Evolutionary conservation across 2,888 invertebrate genomes (phyloP).

Genomic region (Apeira syringaria): DNA sequence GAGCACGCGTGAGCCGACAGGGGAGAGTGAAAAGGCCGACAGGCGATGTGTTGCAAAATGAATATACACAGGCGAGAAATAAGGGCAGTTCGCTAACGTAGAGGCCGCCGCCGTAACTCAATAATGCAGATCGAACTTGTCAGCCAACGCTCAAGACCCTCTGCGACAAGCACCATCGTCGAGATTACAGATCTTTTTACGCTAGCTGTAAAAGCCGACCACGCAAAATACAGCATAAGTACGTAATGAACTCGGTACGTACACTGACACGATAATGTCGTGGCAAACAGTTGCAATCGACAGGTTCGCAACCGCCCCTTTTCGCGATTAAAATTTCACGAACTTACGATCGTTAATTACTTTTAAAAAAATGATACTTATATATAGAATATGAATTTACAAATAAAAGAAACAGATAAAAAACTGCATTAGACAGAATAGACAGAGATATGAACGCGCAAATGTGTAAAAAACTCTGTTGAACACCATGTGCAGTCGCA

Average conservation of each 20-base stretch:
- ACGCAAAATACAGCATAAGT: slow-evolving; percentile 65
- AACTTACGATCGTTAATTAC: no score
- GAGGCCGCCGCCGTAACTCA: slow-evolving; percentile 60
- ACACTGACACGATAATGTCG: slow-evolving; percentile 75
- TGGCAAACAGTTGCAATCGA: slow-evolving; percentile 71
- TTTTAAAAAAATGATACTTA: no score
- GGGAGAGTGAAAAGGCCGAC: slow-evolving; percentile 73
- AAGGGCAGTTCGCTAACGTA: slow-evolving; percentile 76
- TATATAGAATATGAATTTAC: no score
- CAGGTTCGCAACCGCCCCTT: slow-evolving; percentile 66
- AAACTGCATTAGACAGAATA: slow-evolving; percentile 69
- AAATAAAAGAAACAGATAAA: slow-evolving; percentile 54
- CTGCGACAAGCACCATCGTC: slow-evolving; percentile 3
- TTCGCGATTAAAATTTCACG: slow-evolving; percentile 42
- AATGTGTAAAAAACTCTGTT: slow-evolving; percentile 75
- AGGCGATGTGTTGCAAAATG: slow-evolving; percentile 80
- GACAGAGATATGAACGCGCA: slow-evolving; percentile 70
- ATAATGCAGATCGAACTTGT: slow-evolving; percentile 62
- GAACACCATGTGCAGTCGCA: slow-evolving; percentile 81
- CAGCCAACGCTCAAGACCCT: slow-evolving; percentile 29
- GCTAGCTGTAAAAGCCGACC: slow-evolving; percentile 44
- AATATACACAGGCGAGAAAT: slow-evolving; percentile 81
- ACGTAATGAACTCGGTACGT: slow-evolving; percentile 55
- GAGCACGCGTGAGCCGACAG: slow-evolving; percentile 64
- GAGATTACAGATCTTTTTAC: slow-evolving; percentile 37